Evolutionary conservation across 2,797 vertebrate genomes (phyloP).

Genomic region (Danio tinwini): DNA sequence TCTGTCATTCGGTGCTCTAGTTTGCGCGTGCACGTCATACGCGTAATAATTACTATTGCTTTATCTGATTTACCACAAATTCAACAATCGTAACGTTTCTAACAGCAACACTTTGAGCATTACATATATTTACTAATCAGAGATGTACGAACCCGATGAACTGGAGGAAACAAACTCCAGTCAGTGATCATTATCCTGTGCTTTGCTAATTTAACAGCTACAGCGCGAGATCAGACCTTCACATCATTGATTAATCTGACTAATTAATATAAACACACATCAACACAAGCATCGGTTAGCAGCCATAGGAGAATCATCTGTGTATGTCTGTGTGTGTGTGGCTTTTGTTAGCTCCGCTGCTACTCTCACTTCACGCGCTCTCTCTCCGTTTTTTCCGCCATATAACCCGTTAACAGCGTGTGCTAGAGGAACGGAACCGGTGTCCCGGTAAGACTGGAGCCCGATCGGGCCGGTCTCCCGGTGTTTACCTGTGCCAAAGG

Average conservation of each 20-base stretch:
- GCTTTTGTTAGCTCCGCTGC: constrained; percentile 41
- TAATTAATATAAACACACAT: no score
- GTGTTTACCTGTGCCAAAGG: not conserved
- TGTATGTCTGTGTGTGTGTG: not conserved
- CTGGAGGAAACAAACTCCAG: no score
- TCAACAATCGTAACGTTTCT: not conserved
- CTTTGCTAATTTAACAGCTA: no score
- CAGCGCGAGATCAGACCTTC: no score
- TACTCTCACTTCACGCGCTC: constrained; percentile 17
- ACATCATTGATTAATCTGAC: no score
- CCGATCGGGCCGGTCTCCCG: not conserved
- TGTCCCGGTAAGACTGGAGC: not conserved
- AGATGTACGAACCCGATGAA: not conserved
- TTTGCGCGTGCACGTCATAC: not conserved
- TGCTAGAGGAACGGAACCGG: not conserved
- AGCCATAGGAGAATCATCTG: no score
- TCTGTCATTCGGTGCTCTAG: not conserved
- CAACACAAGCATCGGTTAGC: no score
- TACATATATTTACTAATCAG: not conserved
- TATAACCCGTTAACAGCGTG: not conserved
- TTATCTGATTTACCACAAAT: not conserved
- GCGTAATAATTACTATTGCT: not conserved
- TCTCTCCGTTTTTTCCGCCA: not conserved
- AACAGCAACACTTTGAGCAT: not conserved
- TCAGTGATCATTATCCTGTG: no score